These are phyloP conservation scores for Dryadula phaetusa DNA, from an alignment of 2,888 invertebrate species.

Conservation along the genomic window DNA sequence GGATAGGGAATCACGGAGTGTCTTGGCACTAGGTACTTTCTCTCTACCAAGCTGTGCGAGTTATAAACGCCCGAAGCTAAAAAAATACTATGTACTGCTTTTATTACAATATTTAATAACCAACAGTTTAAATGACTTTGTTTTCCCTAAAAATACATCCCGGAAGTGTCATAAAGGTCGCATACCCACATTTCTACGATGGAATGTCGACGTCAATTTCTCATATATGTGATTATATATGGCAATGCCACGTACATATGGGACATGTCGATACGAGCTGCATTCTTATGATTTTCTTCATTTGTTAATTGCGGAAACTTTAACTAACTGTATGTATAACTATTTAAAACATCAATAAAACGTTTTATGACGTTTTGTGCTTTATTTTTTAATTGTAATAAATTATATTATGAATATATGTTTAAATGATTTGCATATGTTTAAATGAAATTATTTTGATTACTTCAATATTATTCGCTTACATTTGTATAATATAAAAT, in stretches of 20 bases:
- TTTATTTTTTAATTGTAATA: background rate
- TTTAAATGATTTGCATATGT: no score
- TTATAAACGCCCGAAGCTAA: no score
- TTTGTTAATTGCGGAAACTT: constrained; percentile 26
- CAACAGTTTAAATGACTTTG: background rate
- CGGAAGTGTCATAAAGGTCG: constrained; percentile 24
- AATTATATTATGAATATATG: background rate
- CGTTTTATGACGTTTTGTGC: background rate
- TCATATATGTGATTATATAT: background rate
- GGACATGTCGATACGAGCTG: constrained; percentile 12
- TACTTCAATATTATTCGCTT: no score
- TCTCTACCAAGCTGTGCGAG: no score
- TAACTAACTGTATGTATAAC: background rate
- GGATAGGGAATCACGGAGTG: no score
- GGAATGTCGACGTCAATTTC: constrained; percentile 8
- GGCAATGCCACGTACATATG: constrained; percentile 9
- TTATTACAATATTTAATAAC: no score
- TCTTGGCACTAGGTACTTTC: no score
- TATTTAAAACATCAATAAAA: constrained; percentile 13
- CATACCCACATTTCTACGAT: constrained; percentile 20
- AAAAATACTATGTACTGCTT: no score
- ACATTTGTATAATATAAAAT: no score
- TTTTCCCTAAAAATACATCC: constrained; percentile 13
- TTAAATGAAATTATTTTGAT: no score
- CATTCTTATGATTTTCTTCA: constrained; percentile 24